Base-by-base conservation (phyloP, 2,113 vertebrate species). In the Hypocryptadius cinnamomeus region DNA sequence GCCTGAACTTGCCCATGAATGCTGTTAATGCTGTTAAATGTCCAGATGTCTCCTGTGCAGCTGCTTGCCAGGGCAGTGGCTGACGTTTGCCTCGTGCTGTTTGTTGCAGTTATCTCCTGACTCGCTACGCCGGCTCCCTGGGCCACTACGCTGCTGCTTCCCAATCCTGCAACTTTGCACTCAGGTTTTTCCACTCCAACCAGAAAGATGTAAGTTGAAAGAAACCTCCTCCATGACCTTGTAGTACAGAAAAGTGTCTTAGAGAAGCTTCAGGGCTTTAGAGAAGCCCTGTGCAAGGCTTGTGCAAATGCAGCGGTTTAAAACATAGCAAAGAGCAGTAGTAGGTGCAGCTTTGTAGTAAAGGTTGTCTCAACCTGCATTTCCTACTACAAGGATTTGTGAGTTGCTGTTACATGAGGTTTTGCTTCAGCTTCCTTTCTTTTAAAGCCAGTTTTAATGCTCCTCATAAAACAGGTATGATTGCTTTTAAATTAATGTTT, bases 131-230 rank as follows among this genome's bases (percentile, higher is more conserved):
- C 7, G 98, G 98, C 94, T 96, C 99, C 6, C 94, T 99, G 97
- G 99, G 99, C 95, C 99, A 99, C 87, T 99, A 99, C 8, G 97
- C 98, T 95, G 99, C 99, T 96, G 99, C 99, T 65, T 99, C 99
- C 90, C 99, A 99, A 93, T 98, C 99, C 89, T 99, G 98, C 97
- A 99, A 99, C 93, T 99, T 99, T 97, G 99, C 99, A 94, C 99
- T 99, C 98, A 99, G 99, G 98, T 99, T 99, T 99, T 99, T 99
- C 98, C 99, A 99, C 98, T 99, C 99, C 74, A 99, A 99, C 98
- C 99, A 99, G 98, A 99, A 99, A 99, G 99, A 99, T 99, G 99
- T 99, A 97, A 98, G 99, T 98, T 92, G 85, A 96, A 92, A 96
- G 82, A 68, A 53, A 47, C 22, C 6, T 15, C 30, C 18, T 2